A percentile compares a stretch with the other conserved stretches of the same genome.
These are phyloP conservation scores for Riparia riparia DNA, from an alignment of 2,113 vertebrate species.

Conservation along the genomic window DNA sequence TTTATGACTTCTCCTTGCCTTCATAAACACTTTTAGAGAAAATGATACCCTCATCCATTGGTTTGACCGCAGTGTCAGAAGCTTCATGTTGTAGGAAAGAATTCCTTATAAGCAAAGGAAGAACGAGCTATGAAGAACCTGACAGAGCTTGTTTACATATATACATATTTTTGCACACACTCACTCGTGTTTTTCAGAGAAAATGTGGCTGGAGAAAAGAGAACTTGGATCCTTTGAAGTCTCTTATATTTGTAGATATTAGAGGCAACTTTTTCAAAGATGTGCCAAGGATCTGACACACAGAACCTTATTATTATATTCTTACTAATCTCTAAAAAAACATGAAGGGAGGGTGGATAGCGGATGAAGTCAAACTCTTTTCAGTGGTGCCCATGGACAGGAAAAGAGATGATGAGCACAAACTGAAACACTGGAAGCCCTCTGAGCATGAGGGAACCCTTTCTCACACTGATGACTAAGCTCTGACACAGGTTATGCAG, in stretches of 20 bases:
- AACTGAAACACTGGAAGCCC: not conserved
- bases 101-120: not conserved
- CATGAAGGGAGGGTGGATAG: not conserved
- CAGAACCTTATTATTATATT: not conserved
- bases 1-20: not conserved
- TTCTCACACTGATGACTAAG: not conserved
- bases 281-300: not conserved
- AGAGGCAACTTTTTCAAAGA: not conserved
- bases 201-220: not conserved
- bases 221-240: not conserved
- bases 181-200: not conserved
- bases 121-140: not conserved
- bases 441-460: not conserved
- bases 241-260: not conserved
- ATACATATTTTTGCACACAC: not conserved
- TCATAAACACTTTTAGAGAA: not conserved
- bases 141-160: not conserved
- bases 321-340: not conserved
- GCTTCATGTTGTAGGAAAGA: not conserved
- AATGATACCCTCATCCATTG: not conserved
- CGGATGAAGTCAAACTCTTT: not conserved
- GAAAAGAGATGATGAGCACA: not conserved
- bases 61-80: not conserved
- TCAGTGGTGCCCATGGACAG: fast-evolving
- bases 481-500: not conserved